Evolutionary conservation across 2,888 invertebrate species (phyloP), one percentile per base, ranked within the genome.

Genomic region (Platynereis dumerilii): DNA sequence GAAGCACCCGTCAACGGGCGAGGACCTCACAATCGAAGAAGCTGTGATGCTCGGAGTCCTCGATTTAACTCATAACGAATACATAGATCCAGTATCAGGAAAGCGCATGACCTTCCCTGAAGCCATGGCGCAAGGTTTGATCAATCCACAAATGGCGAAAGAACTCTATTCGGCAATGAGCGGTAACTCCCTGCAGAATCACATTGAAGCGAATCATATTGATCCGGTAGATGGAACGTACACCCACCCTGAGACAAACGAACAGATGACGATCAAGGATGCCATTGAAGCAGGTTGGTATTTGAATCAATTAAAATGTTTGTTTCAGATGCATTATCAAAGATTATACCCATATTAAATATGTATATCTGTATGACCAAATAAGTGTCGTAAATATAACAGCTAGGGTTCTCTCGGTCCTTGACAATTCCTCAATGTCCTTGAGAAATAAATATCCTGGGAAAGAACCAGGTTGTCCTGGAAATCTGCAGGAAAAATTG

Each of bases 201-300:
- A 79, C 24, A 76, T 79, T 5, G 75, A 75, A 27, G 66, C 80
- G 17, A 85, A 85, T 34, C 78, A 83, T 52, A 82, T 87, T 64
- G 85, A 87, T 70, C 80, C 83, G n/a, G 79, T 81, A 17, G 84
- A 82, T 7, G 85, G 85, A 12, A 80, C 83, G 24, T 85, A 85
- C 20, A 78, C 79, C 27, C 85, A 87, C 72, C 84, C 85, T 1
- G 73, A 76, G 20, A 83, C 82, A 17, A 83, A 83, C 1, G 74
- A 81, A 48, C 74, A 76, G 17, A 74, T 84, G 67, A 80, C 86
- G 12, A 72, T 87, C 5, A 75, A 81, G 44, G 77, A 80, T 20
- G 83, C 83, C 12, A 74, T 82, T 12, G 69, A 68, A 12, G 72
- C 74, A 53, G 75, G 72, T 34, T n/a, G 44, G 56, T 78, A 17